Evolutionary conservation across 1,140 invertebrate genomes (phyloP).

Genomic region (Melanaphis sacchari): DNA sequence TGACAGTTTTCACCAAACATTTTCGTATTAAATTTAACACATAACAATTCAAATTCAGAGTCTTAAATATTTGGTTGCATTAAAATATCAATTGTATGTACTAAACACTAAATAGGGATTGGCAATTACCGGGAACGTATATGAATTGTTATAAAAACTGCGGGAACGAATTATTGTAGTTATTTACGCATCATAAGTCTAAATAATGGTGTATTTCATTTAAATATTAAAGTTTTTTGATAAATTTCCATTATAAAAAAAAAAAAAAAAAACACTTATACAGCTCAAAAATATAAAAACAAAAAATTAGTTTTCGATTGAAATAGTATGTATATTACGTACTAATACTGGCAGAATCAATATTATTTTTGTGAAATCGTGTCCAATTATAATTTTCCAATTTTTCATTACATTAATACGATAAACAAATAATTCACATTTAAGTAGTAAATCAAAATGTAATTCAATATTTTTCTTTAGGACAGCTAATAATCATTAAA

Average conservation of each 20-base stretch:
- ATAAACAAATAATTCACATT: background rate
- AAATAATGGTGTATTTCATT: background rate
- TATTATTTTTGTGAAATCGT: no score
- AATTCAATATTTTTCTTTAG: background rate
- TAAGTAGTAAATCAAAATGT: background rate
- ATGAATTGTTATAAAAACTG: background rate
- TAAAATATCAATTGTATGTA: background rate
- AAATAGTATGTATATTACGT: no score
- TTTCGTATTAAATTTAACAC: background rate
- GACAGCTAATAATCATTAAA: background rate
- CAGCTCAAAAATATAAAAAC: background rate
- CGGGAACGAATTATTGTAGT: background rate
- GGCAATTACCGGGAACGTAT: background rate
- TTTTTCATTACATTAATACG: no score
- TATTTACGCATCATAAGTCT: background rate
- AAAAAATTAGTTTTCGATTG: background rate
- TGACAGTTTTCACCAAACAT: background rate
- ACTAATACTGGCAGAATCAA: no score
- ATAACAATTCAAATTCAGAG: background rate
- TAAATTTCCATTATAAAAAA: background rate
- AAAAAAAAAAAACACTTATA: background rate
- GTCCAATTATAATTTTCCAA: no score
- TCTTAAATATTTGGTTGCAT: background rate
- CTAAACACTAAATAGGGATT: background rate
- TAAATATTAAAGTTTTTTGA: background rate